Evolutionary conservation across 1,140 invertebrate species (phyloP).

Genomic region (Rhyacophila brunnea): DNA sequence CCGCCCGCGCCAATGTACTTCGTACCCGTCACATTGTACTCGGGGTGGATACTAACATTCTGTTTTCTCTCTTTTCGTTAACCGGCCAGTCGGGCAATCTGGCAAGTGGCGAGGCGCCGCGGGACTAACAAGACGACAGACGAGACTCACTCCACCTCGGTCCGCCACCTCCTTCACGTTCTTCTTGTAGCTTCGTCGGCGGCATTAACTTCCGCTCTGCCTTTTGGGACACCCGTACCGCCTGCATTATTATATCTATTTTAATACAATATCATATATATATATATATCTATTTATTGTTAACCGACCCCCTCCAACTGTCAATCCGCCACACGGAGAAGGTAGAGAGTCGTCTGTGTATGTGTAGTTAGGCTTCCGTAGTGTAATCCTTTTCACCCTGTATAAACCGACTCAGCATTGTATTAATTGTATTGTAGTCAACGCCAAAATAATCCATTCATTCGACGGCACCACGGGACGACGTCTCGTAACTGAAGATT

Average conservation of each 20-base stretch:
- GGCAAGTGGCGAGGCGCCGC: constrained; percentile 59
- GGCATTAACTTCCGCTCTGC: background rate
- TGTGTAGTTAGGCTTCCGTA: too few species aligned
- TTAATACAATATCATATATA: too few species aligned
- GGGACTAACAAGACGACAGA: constrained; percentile 35
- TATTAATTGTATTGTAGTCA: too few species aligned
- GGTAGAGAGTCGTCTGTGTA: too few species aligned
- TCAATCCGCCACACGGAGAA: too few species aligned
- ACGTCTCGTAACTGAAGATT: too few species aligned
- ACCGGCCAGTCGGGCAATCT: too few species aligned
- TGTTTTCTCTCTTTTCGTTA: constrained; percentile 54
- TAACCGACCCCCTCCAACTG: background rate
- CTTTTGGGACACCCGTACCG: background rate
- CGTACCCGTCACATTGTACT: constrained; percentile 29
- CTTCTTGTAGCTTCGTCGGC: constrained; percentile 18
- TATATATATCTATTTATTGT: constrained; percentile 5
- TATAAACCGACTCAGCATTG: too few species aligned
- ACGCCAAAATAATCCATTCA: too few species aligned
- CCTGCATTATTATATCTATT: background rate
- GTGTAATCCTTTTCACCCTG: too few species aligned
- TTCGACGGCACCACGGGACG: too few species aligned
- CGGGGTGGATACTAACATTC: constrained; percentile 57
- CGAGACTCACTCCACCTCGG: background rate
- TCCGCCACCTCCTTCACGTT: constrained; percentile 2
- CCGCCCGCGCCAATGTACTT: constrained; percentile 25